Percentiles rank a stretch among this genome's conserved stretches.
Conservation (phyloP, 2,797 vertebrate species). For the Heliangelus exortis region DNA sequence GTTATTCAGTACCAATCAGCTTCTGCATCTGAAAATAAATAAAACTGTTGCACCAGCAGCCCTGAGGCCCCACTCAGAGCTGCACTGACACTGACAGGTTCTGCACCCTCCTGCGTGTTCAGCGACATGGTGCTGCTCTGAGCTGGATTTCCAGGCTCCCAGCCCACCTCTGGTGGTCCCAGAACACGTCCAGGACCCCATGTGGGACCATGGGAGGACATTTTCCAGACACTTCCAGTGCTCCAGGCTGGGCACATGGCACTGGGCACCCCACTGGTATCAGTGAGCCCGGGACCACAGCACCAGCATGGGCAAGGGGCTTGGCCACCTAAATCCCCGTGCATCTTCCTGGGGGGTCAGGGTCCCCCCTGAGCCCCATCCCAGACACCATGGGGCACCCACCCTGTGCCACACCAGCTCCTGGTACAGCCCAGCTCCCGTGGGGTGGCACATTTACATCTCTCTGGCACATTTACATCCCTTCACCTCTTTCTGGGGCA, state of each 20-base stretch:
- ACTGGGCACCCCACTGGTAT: fast-evolving
- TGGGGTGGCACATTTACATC: not conserved
- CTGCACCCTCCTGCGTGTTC: fast-evolving
- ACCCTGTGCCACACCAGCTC: fast-evolving
- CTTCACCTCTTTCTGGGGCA: constrained; percentile 21
- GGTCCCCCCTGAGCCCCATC: fast-evolving
- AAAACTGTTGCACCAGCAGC: not conserved
- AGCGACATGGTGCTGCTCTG: fast-evolving
- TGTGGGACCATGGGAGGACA: fast-evolving
- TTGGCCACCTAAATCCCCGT: fast-evolving
- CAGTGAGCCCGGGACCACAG: fast-evolving
- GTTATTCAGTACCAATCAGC: not conserved
- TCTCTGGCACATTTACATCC: not conserved
- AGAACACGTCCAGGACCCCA: fast-evolving
- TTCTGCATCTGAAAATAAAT: not conserved
- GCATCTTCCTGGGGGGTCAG: fast-evolving
- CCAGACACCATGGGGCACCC: fast-evolving
- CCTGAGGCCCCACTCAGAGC: fast-evolving
- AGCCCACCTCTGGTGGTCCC: fast-evolving
- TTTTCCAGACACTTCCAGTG: fast-evolving
- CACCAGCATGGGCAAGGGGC: fast-evolving
- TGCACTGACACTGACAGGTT: fast-evolving
- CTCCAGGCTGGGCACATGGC: fast-evolving
- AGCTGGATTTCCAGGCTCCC: not conserved
- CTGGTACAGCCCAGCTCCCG: fast-evolving